phyloP scores from a whole-genome alignment of 2,888 invertebrate species.

The Trissolcus japonicus region DNA sequence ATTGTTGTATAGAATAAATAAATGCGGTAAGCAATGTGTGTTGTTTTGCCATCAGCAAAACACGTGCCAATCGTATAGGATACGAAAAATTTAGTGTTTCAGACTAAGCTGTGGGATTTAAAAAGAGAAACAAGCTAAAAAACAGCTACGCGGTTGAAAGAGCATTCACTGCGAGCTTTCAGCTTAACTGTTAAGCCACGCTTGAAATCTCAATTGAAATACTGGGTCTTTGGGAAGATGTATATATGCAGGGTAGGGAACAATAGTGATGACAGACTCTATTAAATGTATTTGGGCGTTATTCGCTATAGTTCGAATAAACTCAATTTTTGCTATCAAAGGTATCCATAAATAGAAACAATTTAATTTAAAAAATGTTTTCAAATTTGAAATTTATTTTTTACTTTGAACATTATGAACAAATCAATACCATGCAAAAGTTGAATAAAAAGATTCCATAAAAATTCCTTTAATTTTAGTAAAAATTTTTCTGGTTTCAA shows the following conservation, averaged over 20 bases:
- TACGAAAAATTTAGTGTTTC: slow-evolving; percentile 56
- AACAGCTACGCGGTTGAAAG: slow-evolving; percentile 55
- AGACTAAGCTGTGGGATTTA: slow-evolving; percentile 54
- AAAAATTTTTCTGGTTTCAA: too few relatives aligned
- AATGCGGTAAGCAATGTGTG: slow-evolving; percentile 14
- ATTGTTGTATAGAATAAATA: slow-evolving; percentile 28
- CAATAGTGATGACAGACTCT: slow-evolving; percentile 51
- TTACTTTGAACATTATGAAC: too few relatives aligned
- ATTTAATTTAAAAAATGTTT: background rate
- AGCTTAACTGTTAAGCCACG: slow-evolving; percentile 57
- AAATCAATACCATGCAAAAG: slow-evolving; percentile 6
- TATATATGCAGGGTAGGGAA: slow-evolving; percentile 45
- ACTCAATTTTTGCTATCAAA: background rate
- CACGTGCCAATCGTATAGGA: slow-evolving; percentile 55
- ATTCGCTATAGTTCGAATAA: slow-evolving; percentile 1
- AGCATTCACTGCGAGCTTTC: slow-evolving; percentile 54
- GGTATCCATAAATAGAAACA: too few relatives aligned
- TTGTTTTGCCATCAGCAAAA: slow-evolving; percentile 55
- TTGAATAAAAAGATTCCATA: too few relatives aligned
- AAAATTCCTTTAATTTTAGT: too few relatives aligned
- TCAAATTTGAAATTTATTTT: too few relatives aligned
- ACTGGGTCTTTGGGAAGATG: slow-evolving; percentile 51
- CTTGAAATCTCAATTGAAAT: slow-evolving; percentile 59
- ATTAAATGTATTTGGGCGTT: slow-evolving; percentile 14
- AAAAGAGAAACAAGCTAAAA: slow-evolving; percentile 58